These are phyloP conservation scores for Lacerta agilis DNA, from an alignment of 2,797 vertebrate species.

Conservation along the genomic window DNA sequence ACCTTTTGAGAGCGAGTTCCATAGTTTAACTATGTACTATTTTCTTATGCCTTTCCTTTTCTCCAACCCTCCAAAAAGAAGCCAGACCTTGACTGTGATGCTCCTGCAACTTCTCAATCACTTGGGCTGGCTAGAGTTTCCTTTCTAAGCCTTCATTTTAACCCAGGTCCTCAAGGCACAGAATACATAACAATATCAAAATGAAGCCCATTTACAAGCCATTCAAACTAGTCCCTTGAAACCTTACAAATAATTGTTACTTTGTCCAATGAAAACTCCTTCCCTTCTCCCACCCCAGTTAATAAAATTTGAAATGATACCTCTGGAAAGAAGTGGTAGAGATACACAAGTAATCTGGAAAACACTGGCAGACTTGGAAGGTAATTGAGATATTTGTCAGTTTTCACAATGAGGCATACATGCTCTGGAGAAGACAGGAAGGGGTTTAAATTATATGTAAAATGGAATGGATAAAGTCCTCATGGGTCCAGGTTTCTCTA, in stretches of 20 bases:
- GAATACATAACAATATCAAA: not conserved
- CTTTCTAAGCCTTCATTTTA: not conserved
- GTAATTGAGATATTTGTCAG: not conserved
- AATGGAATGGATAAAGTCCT: not conserved
- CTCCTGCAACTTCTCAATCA: too few species aligned
- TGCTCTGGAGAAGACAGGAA: not conserved
- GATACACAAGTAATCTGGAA: not conserved
- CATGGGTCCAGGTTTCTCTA: not conserved
- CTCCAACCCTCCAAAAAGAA: too few species aligned
- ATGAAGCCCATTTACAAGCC: not conserved
- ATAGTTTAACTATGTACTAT: too few species aligned
- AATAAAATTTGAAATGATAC: not conserved
- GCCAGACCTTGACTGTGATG: too few species aligned
- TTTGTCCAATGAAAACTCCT: not conserved
- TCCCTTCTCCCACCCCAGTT: not conserved
- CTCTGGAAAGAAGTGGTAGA: not conserved
- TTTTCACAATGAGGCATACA: not conserved
- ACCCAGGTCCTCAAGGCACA: too few species aligned
- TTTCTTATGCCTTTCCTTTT: too few species aligned
- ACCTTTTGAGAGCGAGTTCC: too few species aligned
- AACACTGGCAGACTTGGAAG: not conserved
- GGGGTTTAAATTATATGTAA: not conserved
- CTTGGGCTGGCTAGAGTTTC: too few species aligned
- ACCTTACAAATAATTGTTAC: not conserved
- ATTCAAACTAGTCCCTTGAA: not conserved